These are phyloP conservation scores for Pseudochirops cupreus DNA, from an alignment of 2,797 vertebrate species.

Conservation along the genomic window DNA sequence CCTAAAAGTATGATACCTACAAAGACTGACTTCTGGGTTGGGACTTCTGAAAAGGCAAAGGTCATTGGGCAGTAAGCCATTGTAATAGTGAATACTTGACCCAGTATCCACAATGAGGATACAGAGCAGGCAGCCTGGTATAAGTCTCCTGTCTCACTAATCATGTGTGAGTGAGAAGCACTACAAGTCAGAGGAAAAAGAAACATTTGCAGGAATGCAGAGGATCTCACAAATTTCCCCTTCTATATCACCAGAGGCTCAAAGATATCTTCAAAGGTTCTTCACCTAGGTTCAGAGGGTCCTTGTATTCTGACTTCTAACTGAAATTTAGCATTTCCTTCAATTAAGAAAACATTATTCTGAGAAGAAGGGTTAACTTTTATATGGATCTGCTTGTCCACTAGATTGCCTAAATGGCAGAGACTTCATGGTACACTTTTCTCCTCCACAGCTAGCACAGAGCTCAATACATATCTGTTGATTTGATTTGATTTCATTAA, in stretches of 20 bases:
- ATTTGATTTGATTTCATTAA: slow-evolving; percentile 38
- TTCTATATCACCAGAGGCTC: neutral
- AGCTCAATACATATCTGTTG: slow-evolving; percentile 28
- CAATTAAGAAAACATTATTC: neutral
- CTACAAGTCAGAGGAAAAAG: neutral
- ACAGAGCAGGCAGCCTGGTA: neutral
- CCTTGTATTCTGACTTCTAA: neutral
- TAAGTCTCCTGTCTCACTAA: neutral
- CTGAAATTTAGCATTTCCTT: neutral
- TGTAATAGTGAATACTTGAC: neutral
- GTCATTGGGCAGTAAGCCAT: neutral
- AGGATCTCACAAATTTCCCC: neutral
- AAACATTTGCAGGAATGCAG: neutral
- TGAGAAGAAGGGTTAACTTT: neutral
- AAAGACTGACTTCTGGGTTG: neutral
- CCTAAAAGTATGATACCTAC: neutral
- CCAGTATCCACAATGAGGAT: neutral
- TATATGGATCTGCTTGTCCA: slow-evolving; percentile 16
- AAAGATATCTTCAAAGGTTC: neutral
- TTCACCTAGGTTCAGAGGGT: neutral
- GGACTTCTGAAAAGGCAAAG: neutral
- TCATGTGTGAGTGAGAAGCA: neutral
- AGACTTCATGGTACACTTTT: neutral
- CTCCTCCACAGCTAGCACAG: neutral
- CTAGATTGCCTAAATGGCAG: neutral